A percentile compares a stretch with the other conserved stretches of the same genome.
Conservation (phyloP, 2,797 vertebrate genomes). For the Eleutherodactylus coqui region DNA sequence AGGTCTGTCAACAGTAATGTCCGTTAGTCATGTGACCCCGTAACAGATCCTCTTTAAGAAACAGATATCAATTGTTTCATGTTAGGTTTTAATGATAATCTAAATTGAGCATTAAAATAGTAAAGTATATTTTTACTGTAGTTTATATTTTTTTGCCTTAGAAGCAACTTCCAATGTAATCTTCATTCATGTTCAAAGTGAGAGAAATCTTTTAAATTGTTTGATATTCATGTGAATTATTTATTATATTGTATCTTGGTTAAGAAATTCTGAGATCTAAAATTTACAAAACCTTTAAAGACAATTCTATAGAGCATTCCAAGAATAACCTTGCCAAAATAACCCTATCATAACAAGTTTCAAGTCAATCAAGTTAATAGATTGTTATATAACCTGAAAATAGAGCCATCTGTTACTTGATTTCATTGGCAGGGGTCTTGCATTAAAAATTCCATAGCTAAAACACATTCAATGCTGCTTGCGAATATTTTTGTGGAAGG, state of each 20-base stretch:
- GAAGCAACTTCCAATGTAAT: neutral
- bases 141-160: neutral
- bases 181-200: neutral
- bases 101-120: neutral
- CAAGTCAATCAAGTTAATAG: constrained; percentile 43
- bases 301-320: constrained; percentile 4
- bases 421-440: constrained; percentile 35
- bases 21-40: too few relatives aligned
- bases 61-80: neutral
- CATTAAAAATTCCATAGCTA: constrained; percentile 23
- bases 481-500: constrained; percentile 17
- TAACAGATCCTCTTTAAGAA: neutral
- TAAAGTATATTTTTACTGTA: neutral
- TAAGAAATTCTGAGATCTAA: constrained; percentile 15
- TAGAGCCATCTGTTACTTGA: constrained; percentile 44
- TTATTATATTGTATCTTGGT: neutral
- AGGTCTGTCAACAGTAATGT: too few relatives aligned
- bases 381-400: constrained; percentile 29
- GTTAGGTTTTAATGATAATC: neutral
- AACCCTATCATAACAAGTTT: neutral
- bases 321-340: constrained; percentile 31
- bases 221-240: constrained; percentile 19
- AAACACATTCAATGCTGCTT: neutral
- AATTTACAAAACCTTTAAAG: constrained; percentile 25
- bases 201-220: constrained; percentile 12